Base-by-base conservation (phyloP, 2,888 invertebrate species). In the Agrotis segetum region DNA sequence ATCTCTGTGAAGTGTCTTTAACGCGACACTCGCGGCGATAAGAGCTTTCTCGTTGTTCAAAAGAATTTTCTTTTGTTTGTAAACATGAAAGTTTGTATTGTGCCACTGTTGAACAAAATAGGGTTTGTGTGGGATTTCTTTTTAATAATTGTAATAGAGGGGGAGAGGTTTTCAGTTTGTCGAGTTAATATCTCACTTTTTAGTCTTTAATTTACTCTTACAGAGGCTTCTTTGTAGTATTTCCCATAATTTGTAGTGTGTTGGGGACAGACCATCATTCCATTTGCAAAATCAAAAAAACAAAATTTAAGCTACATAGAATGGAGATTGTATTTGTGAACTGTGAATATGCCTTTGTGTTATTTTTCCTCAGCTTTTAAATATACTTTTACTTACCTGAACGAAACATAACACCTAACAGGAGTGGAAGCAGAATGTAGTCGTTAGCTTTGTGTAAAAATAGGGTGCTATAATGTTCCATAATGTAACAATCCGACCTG, bases 1-100 rank as follows among this genome's bases (percentile, higher is more conserved):
- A 93, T 92, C 91, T 90, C 87, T 89, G 90, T 92, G 89, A 94
- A 95, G 95, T 94, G 93, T 92, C 92, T 91, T 90, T 94, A 94
- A 95, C 93, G 94, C 92, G 88, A 87, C 88, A 92, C 92, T 88
- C 86, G 84, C 88, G 89, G 92, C 91, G 91, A 91, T 90, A 92
- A 94, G 92, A 91, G 94, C 92, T 93, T 93, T 94, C 89, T 88
- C 91, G 87, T 91, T 89, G 89, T 91, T 91, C 89, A 90, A 91
- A 91, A 92, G 88, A 90, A 88, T 91, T 90, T 91, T 92, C 90
- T 87, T 75, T 90, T 85, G 92, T 92, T 93, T 90, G 89, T 91
- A 92, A 93, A 93, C 89, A 92, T 93, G 91, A 91, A 90, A 88
- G 88, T 85, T 90, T 90, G 91, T 91, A 91, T 92, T 91, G 89